Evolutionary conservation across 2,797 vertebrate genomes (phyloP).

Genomic region (Scomberomorus guttatus): DNA sequence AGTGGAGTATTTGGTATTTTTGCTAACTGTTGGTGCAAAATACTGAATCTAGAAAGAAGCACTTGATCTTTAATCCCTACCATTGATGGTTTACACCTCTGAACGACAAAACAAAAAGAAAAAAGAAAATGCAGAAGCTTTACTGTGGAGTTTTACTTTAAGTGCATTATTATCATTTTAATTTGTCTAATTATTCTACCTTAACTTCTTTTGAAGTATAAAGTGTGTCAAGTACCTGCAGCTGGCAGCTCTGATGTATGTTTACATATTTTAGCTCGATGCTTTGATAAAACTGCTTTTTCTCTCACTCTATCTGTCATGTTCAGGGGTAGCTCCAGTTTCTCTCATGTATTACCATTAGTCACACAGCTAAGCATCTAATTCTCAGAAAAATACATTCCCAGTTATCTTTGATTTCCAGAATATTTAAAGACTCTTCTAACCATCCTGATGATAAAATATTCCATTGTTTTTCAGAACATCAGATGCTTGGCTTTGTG

Average conservation of each 20-base stretch:
- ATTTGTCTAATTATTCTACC: background rate
- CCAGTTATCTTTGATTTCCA: too few relatives aligned
- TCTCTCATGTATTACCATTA: too few relatives aligned
- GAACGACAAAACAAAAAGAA: background rate
- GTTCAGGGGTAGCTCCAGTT: background rate
- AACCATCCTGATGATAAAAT: too few relatives aligned
- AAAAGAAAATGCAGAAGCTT: background rate
- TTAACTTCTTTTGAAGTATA: background rate
- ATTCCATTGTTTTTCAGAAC: too few relatives aligned
- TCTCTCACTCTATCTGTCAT: background rate
- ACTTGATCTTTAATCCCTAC: background rate
- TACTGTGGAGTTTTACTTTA: background rate
- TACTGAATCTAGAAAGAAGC: background rate
- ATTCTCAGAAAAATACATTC: too few relatives aligned
- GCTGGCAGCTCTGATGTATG: conserved; percentile 1
- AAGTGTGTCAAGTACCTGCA: conserved; percentile 9
- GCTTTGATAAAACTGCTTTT: conserved; percentile 3
- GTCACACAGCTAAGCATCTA: too few relatives aligned
- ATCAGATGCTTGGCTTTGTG: too few relatives aligned
- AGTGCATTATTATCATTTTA: background rate
- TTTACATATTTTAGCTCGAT: conserved; percentile 17
- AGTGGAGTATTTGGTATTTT: background rate
- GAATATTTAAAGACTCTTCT: too few relatives aligned
- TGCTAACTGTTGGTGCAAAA: background rate
- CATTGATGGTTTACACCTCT: background rate